phyloP scores from a whole-genome alignment of 37 sponge, comb jelly and placozoan species.

The Oopsacas minuta region DNA sequence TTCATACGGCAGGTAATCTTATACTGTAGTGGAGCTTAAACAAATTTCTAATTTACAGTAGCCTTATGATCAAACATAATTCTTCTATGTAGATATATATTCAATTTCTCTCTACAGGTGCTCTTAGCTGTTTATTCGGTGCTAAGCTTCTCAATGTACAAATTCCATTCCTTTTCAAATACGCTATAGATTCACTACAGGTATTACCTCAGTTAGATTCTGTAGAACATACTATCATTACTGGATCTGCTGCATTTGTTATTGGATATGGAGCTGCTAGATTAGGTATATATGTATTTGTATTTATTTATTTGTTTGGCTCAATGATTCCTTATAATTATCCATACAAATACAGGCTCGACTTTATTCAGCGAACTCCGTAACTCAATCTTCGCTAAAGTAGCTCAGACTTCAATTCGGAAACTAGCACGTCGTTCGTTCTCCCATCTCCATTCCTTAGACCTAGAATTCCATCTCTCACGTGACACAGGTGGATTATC shows the following conservation, averaged over 20 bases:
- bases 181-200: constrained; percentile 63
- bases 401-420: constrained; percentile 80
- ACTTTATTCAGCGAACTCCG: constrained; percentile 71
- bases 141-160: constrained; percentile 60
- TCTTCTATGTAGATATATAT: too few relatives aligned
- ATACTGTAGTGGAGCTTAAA: too few relatives aligned
- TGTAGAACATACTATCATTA: constrained; percentile 51
- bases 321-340: too few relatives aligned
- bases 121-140: not conserved
- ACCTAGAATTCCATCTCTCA: constrained; percentile 80
- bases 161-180: constrained; percentile 87
- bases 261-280: constrained; percentile 57
- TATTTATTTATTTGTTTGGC: not conserved
- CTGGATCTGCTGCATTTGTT: constrained; percentile 58
- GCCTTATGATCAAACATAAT: too few relatives aligned
- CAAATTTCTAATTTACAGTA: too few relatives aligned
- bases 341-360: constrained; percentile 60
- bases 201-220: constrained; percentile 35
- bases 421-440: constrained; percentile 70
- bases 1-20: too few relatives aligned
- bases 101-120: not conserved
- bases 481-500: constrained; percentile 89
- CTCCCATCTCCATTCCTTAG: constrained; percentile 80
- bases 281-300: not conserved
- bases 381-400: constrained; percentile 87